Percentiles rank a stretch among this genome's conserved stretches.
phyloP scores from a whole-genome alignment of 2,797 vertebrate species.

The Perodicticus potto region DNA sequence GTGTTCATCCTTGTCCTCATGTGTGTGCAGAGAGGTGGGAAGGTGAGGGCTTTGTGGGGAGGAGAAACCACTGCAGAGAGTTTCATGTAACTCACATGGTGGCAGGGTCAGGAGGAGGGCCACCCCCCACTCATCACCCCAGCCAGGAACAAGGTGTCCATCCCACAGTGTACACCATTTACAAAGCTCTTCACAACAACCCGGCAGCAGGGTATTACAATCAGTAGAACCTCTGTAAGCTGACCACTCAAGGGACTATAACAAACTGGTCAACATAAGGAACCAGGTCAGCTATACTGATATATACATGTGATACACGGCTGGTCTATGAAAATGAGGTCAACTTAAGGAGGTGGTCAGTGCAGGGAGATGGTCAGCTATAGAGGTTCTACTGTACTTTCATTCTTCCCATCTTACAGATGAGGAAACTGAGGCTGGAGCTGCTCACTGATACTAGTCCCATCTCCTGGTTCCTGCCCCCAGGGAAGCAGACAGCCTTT shows the following conservation, averaged over 20 bases:
- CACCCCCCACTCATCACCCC: background rate
- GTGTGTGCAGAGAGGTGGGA: background rate
- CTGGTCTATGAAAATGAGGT: too few relatives aligned
- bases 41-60: too few relatives aligned
- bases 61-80: background rate
- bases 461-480: background rate
- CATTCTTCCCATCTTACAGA: background rate
- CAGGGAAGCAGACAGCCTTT: background rate
- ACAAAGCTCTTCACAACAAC: background rate
- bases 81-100: background rate
- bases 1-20: slow-evolving; percentile 66
- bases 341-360: too few relatives aligned
- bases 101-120: background rate
- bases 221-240: too few relatives aligned
- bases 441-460: background rate
- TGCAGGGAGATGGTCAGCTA: too few relatives aligned
- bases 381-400: too few relatives aligned
- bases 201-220: background rate
- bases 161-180: background rate
- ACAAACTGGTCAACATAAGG: too few relatives aligned
- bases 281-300: too few relatives aligned
- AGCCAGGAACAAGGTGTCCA: background rate
- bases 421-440: background rate
- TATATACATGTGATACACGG: too few relatives aligned
- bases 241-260: too few relatives aligned